Conservation (phyloP, 2,113 vertebrate species). For the Perccottus glenii region DNA sequence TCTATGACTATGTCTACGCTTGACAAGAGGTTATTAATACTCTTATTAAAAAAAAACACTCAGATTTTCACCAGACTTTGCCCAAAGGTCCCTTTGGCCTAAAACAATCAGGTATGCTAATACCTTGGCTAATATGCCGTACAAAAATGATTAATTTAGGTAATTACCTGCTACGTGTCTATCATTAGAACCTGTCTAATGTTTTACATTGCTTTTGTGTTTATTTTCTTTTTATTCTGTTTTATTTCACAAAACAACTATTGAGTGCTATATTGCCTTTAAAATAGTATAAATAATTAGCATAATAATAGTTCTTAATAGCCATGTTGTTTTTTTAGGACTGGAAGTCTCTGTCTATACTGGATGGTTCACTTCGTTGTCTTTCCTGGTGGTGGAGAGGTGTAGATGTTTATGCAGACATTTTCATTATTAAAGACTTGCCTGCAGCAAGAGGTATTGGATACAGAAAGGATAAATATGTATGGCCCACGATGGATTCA, state of each 20-base stretch:
- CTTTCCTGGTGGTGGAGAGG: conserved; percentile 25
- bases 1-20: no score
- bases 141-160: conserved; percentile 34
- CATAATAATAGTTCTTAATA: not conserved
- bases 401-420: conserved; percentile 64
- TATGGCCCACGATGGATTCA: conserved; percentile 55
- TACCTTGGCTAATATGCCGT: conserved; percentile 21
- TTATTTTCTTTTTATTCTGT: not conserved
- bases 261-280: no score
- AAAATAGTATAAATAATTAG: no score
- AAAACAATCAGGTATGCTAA: conserved; percentile 18
- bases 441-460: conserved; percentile 51
- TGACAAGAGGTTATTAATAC: conserved; percentile 5
- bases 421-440: conserved; percentile 66
- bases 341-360: not conserved
- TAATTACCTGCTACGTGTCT: conserved; percentile 40
- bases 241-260: not conserved
- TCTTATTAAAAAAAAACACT: not conserved
- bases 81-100: conserved; percentile 16
- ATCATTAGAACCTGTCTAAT: conserved; percentile 13
- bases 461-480: conserved; percentile 62
- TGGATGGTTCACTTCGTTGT: conserved; percentile 12
- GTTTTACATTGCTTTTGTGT: not conserved
- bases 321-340: not conserved
- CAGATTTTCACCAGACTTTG: conserved; percentile 3